Evolutionary conservation across 2,113 vertebrate genomes (phyloP).

Genomic region (Microcebus ravelobensis): DNA sequence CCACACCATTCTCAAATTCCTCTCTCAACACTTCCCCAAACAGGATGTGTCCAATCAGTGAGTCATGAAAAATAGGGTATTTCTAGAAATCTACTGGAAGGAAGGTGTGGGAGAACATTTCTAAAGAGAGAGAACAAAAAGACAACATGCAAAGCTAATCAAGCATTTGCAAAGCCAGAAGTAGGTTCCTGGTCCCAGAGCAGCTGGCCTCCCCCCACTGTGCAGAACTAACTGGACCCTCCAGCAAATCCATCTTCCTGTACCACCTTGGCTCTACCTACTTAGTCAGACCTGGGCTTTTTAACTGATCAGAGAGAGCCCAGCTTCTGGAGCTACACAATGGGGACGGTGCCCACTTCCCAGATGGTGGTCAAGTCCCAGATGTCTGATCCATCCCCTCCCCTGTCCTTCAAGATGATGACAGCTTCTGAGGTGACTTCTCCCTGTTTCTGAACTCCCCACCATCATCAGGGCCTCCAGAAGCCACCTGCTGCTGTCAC

Average conservation of each 20-base stretch:
- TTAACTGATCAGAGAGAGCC: background rate
- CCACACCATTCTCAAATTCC: background rate
- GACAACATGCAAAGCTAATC: conserved; percentile 35
- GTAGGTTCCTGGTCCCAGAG: background rate
- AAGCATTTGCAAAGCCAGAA: background rate
- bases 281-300: background rate
- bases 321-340: background rate
- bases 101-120: conserved; percentile 70
- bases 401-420: accelerated
- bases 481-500: background rate
- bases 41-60: conserved; percentile 64
- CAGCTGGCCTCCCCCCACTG: background rate
- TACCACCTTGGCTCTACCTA: background rate
- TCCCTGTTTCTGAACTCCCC: background rate
- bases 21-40: conserved; percentile 63
- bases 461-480: background rate
- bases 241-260: background rate
- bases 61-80: conserved; percentile 65
- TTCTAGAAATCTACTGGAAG: conserved; percentile 71
- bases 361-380: accelerated
- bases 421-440: background rate
- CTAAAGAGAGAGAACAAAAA: conserved; percentile 55
- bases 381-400: accelerated
- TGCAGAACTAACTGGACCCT: too few relatives aligned
- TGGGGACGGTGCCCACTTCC: background rate